phyloP scores from a whole-genome alignment of 2,888 invertebrate genomes.

The Harmothoe impar region DNA sequence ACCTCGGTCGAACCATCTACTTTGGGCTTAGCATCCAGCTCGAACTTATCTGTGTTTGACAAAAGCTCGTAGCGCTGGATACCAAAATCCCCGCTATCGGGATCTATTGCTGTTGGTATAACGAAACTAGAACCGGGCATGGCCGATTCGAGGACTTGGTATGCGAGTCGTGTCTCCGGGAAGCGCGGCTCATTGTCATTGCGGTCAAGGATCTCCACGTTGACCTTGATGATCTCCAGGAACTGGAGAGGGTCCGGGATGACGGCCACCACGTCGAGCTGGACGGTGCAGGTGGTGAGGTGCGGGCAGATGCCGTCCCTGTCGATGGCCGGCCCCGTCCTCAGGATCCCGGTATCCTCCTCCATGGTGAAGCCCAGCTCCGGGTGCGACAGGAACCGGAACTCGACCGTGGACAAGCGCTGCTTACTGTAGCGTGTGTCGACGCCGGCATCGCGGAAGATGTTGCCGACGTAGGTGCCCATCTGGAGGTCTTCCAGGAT shows the following conservation, averaged over 20 bases:
- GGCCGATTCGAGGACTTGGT: slow-evolving; percentile 69
- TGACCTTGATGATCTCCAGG: slow-evolving; percentile 70
- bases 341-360: slow-evolving; percentile 68
- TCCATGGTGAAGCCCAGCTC: slow-evolving; percentile 68
- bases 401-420: slow-evolving; percentile 65
- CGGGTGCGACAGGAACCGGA: slow-evolving; percentile 69
- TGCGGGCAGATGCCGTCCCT: slow-evolving; percentile 70
- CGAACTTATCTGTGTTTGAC: slow-evolving; percentile 66
- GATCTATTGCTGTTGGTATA: slow-evolving; percentile 70
- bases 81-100: slow-evolving; percentile 69
- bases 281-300: slow-evolving; percentile 65
- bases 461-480: slow-evolving; percentile 74
- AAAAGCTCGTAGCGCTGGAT: slow-evolving; percentile 68
- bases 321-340: slow-evolving; percentile 68
- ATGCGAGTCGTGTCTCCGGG: slow-evolving; percentile 63
- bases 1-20: slow-evolving; percentile 69
- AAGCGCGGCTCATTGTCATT: slow-evolving; percentile 72
- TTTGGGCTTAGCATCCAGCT: slow-evolving; percentile 62
- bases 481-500: slow-evolving; percentile 76
- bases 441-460: slow-evolving; percentile 82
- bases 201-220: slow-evolving; percentile 69
- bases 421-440: slow-evolving; percentile 24
- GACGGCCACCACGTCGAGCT: slow-evolving; percentile 69
- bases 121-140: slow-evolving; percentile 66
- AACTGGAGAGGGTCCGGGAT: slow-evolving; percentile 64